phyloP scores from a whole-genome alignment of 1,140 invertebrate genomes.

The Drosophila miranda region DNA sequence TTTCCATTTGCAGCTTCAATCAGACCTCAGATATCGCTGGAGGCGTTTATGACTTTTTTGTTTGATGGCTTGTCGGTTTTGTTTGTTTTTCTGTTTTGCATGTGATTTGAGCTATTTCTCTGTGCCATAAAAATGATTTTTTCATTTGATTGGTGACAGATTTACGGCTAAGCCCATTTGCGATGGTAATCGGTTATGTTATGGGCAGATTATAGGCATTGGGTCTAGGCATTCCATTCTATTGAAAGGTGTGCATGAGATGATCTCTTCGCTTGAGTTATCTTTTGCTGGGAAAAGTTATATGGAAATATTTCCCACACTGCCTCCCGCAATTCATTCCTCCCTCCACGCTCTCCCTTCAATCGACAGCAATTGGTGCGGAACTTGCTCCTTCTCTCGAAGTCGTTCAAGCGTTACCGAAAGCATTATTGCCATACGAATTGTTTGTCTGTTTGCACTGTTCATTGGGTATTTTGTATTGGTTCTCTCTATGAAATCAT shows the following conservation, averaged over 20 bases:
- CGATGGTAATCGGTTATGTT: slow-evolving; percentile 11
- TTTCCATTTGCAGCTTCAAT: slow-evolving; percentile 22
- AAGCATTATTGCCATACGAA: slow-evolving; percentile 43
- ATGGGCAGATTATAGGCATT: not conserved
- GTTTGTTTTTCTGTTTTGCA: slow-evolving; percentile 6
- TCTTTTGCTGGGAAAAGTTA: not conserved
- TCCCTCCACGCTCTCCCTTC: no score
- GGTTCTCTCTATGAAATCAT: slow-evolving; percentile 47
- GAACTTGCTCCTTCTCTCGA: slow-evolving; percentile 31
- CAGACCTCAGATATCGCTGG: slow-evolving; percentile 13
- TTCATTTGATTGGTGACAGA: slow-evolving; percentile 39
- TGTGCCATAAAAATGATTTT: slow-evolving; percentile 24
- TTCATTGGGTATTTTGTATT: slow-evolving; percentile 8
- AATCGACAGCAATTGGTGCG: slow-evolving; percentile 39
- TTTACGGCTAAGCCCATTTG: slow-evolving; percentile 19
- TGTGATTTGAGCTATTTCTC: slow-evolving; percentile 16
- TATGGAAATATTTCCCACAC: slow-evolving; percentile 12
- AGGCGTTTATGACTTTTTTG: slow-evolving; percentile 40
- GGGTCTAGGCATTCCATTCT: no score
- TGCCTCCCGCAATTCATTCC: not conserved
- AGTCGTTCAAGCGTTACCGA: slow-evolving; percentile 45
- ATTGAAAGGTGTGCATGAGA: no score
- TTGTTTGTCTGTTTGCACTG: slow-evolving; percentile 49
- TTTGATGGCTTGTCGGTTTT: slow-evolving; percentile 24
- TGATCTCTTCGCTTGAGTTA: no score